Evolutionary conservation across 2,113 vertebrate species (phyloP), one percentile per base, ranked within the genome.

Genomic region (Porphyrio hochstetteri): DNA sequence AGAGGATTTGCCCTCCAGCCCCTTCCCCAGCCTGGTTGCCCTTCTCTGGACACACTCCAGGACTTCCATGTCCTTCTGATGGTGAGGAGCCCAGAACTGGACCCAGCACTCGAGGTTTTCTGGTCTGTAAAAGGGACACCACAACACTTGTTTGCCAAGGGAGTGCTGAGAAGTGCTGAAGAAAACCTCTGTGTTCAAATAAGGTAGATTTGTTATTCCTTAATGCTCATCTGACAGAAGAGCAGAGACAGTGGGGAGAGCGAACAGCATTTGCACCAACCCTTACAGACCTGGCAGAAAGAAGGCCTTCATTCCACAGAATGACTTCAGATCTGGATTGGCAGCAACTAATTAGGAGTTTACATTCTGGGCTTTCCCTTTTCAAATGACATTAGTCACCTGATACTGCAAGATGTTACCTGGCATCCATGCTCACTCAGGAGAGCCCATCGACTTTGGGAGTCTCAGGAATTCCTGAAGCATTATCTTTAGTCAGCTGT

Each of bases 351-450:
- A 86, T 74, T 64, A 67, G 87, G 29, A 82, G 59, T 93, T 95
- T 94, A 46, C 87, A 72, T 95, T 95, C 82, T 92, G 87, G 59
- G 82, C 72, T 96, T 89, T 96, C 91, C 87, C 59, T 80, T 82
- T 91, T 80, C 74, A 53, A 74, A 80, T 69, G 55, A 11, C 28
- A 23, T 90, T 76, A 46, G 67, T 92, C 68, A 83, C 67, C 79
- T 74, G 85, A 55, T 67, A 55, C n/a, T 23, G 21, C 6, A 46
- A 44, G 91, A 57, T 91, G 57, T 82, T 87, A 29, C 60, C 91
- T 88, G 67, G 36, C 36, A 57, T 40, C 50, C 40, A 13, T 16
- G 44, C 67, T 87, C 46, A 1, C 56, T 29, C 40, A 28, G 60
- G 64, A 74, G 56, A 85, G 50, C 46, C 86, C 81, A 8, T 69